Evolutionary conservation across 2,888 invertebrate genomes (phyloP).

Genomic region (Eucera pruinosa): DNA sequence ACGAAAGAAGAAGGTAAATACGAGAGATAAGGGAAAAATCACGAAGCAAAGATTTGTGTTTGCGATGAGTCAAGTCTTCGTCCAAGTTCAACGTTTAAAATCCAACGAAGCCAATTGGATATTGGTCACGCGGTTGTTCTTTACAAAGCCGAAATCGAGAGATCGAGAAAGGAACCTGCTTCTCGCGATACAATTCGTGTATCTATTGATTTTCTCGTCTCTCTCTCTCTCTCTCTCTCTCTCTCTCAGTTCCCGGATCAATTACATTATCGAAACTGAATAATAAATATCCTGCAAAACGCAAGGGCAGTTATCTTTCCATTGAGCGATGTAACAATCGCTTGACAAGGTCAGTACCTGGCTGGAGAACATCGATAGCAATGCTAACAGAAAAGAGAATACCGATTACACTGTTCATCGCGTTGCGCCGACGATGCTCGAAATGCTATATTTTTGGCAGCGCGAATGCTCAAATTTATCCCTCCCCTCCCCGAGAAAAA

Average conservation of each 20-base stretch:
- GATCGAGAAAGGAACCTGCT: no score
- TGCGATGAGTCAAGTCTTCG: slow-evolving; percentile 4
- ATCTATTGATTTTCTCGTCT: neutral
- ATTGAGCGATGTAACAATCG: slow-evolving; percentile 2
- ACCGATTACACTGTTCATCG: slow-evolving; percentile 20
- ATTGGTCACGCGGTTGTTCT: neutral
- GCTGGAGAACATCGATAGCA: slow-evolving; percentile 33
- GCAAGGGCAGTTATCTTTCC: slow-evolving; percentile 10
- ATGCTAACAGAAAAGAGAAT: slow-evolving; percentile 5
- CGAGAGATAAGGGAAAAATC: neutral
- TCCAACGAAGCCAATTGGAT: neutral
- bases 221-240: no score
- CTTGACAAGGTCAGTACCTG: slow-evolving; percentile 33
- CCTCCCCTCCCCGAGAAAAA: neutral
- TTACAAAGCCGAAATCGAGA: neutral
- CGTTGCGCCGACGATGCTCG: slow-evolving; percentile 37
- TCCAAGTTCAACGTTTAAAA: neutral
- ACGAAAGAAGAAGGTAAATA: neutral
- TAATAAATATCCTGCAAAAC: slow-evolving; percentile 7
- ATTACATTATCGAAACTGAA: neutral
- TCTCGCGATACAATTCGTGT: neutral
- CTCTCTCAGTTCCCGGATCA: neutral
- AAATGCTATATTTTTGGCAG: slow-evolving; percentile 59
- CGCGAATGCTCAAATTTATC: slow-evolving; percentile 48
- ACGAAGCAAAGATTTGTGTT: neutral